Evolutionary conservation across 2,888 invertebrate species (phyloP), one percentile per base, ranked within the genome.

Genomic region (Drosophila antonietae): DNA sequence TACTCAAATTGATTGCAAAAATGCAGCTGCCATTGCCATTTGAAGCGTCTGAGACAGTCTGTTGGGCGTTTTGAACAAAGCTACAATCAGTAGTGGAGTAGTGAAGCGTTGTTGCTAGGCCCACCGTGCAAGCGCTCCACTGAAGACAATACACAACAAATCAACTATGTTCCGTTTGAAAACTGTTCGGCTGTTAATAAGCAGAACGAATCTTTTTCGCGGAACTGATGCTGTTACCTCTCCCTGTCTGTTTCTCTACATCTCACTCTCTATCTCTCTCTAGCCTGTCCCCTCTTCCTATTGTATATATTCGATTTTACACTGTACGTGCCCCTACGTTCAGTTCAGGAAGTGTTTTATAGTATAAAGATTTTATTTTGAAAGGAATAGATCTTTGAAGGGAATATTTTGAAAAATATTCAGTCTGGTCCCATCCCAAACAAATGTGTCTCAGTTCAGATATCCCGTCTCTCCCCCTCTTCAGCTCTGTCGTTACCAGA

Each of bases 1-100:
- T 90, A 95, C 94, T 92, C 95, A 95, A 93, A 95, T 98, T 93
- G 98, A 98, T 96, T 98, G 98, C 95, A 98, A 98, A 95, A 95
- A 95, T 73, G 90, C 91, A 14, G 82, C 90, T 57, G 68, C 88
- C 20, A 84, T 90, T 71, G 79, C 76, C 53, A 90, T 91, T 79
- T 91, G 81, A 89, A 75, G 67, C 35, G 43, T 47, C 28, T 51
- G 15, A n/a, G 49, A 31, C 9, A 37, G 44, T 68, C 20, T 55
- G 28, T 46, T 60, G 39, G 70, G 49, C 63, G 47, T 53, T 60
- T 47, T 49, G 14, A 39, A 58, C 33, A 33, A 31, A 60, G 23
- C 41, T 44, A 41, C 44, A 68, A 57, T 14, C 28, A 44, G 44
- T 49, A 74, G 62, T 69, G 62, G 37, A 52, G 53, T 49, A 68